These are phyloP conservation scores for Masticophis lateralis DNA, from an alignment of 2,797 vertebrate genomes.

Conservation along the genomic window DNA sequence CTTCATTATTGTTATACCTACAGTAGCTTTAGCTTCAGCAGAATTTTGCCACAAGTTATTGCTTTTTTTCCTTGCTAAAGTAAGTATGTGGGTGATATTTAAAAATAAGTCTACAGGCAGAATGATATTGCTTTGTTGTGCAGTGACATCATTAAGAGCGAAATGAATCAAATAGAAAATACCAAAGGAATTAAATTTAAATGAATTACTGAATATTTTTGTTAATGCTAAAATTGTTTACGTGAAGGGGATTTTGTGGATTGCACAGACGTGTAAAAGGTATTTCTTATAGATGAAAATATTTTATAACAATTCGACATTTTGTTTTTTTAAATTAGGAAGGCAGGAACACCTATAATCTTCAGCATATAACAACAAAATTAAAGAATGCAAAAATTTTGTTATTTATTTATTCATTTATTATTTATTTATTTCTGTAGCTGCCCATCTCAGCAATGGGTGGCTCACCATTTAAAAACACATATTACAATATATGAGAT, in stretches of 20 bases:
- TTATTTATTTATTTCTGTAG: neutral
- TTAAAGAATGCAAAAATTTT: neutral
- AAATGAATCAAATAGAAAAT: neutral
- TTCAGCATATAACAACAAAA: constrained; percentile 10
- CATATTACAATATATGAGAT: too few relatives aligned
- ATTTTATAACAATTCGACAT: neutral
- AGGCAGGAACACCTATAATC: neutral
- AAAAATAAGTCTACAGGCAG: neutral
- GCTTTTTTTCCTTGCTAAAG: neutral
- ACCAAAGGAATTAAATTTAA: neutral
- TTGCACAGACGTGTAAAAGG: neutral
- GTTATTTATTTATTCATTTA: neutral
- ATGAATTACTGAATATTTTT: neutral
- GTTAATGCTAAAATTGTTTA: neutral
- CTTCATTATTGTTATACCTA: neutral
- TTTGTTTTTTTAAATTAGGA: neutral
- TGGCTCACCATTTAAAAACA: neutral
- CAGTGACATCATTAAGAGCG: neutral
- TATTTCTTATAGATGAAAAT: neutral
- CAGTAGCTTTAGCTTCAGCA: neutral
- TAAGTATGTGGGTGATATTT: neutral
- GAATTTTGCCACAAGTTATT: neutral
- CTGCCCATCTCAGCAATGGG: too few relatives aligned
- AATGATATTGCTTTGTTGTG: neutral
- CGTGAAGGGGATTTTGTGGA: neutral